phyloP scores from a whole-genome alignment of 2,888 invertebrate genomes.

The Hydropsyche betteni region DNA sequence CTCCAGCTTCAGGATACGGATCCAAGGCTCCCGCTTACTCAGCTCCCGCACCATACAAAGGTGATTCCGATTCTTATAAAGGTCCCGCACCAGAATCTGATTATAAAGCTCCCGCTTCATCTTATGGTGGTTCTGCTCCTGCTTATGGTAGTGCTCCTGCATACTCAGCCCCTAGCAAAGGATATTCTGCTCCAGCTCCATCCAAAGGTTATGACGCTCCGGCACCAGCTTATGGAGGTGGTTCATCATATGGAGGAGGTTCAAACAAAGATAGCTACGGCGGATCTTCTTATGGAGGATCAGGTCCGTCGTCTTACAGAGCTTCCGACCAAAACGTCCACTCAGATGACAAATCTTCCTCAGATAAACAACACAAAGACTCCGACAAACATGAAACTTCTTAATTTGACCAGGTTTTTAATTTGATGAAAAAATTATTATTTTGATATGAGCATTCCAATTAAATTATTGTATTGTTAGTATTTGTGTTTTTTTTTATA shows the following conservation, averaged over 20 bases:
- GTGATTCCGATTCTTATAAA: neutral
- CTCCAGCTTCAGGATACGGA: neutral
- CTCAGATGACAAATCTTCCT: neutral
- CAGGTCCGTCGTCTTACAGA: conserved; percentile 5
- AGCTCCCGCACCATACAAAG: neutral
- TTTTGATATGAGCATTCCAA: no score
- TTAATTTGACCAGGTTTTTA: neutral
- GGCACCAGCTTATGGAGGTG: neutral
- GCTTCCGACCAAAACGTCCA: neutral
- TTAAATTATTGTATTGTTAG: no score
- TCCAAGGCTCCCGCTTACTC: conserved; percentile 19
- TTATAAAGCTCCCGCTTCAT: neutral
- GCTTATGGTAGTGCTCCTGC: conserved; percentile 1
- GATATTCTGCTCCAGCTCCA: conserved; percentile 13
- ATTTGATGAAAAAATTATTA: no score
- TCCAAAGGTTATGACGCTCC: conserved; percentile 17
- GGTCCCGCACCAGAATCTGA: conserved; percentile 27
- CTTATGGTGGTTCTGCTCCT: conserved; percentile 12
- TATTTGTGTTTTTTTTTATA: no score
- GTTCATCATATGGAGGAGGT: conserved; percentile 22
- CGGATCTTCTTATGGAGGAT: neutral
- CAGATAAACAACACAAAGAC: neutral
- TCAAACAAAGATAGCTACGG: neutral
- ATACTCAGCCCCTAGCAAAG: neutral
- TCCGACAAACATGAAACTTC: neutral